A percentile compares a stretch with the other conserved stretches of the same genome.
Conservation (phyloP, 2,113 vertebrate species). For the Serinus canaria region DNA sequence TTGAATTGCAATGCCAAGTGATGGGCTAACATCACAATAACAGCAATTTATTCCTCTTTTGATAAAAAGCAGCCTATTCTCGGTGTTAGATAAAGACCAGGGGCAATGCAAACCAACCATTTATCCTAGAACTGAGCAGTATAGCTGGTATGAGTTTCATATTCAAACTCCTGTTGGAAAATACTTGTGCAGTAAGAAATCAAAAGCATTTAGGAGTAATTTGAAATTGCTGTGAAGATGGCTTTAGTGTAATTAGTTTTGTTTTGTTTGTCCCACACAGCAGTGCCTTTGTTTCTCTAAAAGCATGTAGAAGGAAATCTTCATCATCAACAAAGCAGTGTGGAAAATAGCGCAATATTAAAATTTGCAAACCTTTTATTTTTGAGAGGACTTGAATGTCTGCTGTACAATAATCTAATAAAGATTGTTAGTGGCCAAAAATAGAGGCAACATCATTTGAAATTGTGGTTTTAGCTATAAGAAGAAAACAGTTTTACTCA, state of each 20-base stretch:
- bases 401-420: conserved; percentile 40
- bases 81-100: conserved; percentile 81
- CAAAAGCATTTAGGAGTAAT: conserved; percentile 55
- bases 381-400: background rate
- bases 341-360: conserved; percentile 11
- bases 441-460: conserved; percentile 19
- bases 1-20: conserved; percentile 85
- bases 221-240: conserved; percentile 44
- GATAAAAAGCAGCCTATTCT: conserved; percentile 84
- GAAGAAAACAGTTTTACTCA: conserved; percentile 59
- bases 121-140: conserved; percentile 77
- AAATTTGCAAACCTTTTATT: background rate
- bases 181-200: conserved; percentile 67
- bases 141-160: conserved; percentile 67
- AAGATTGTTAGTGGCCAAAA: conserved; percentile 19
- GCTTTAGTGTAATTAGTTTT: conserved; percentile 24
- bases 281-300: conserved; percentile 33
- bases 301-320: conserved; percentile 7
- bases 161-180: conserved; percentile 61
- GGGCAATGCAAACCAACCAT: conserved; percentile 83
- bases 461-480: conserved; percentile 25
- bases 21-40: conserved; percentile 87
- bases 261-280: conserved; percentile 23
- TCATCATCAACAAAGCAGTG: background rate
- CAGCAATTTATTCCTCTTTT: conserved; percentile 85